Percentiles rank a stretch among this genome's conserved stretches.
Evolutionary conservation across 1,140 invertebrate species (phyloP).

Genomic region (Ceratina australensis): DNA sequence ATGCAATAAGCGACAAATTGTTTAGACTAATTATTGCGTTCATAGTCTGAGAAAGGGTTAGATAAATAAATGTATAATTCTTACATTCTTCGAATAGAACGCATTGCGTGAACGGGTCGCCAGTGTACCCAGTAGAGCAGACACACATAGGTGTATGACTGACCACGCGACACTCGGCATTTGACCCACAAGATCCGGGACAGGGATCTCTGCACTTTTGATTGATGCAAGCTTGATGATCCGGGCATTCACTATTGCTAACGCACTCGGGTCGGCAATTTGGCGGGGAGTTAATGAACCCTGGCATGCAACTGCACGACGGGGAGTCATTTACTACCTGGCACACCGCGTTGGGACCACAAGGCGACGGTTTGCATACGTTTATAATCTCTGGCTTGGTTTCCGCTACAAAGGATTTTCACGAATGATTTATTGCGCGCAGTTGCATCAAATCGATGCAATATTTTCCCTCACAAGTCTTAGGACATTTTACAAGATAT

Average conservation of each 20-base stretch:
- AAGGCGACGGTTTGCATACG: conserved; percentile 81
- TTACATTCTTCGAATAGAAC: conserved; percentile 67
- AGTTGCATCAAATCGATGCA: not conserved
- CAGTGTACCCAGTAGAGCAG: conserved; percentile 81
- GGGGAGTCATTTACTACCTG: conserved; percentile 81
- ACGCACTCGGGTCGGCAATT: conserved; percentile 83
- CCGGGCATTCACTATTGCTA: conserved; percentile 83
- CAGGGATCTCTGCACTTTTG: conserved; percentile 87
- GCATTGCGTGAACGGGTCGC: conserved; percentile 82
- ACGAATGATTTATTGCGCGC: not conserved
- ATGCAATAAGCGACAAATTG: too few relatives aligned
- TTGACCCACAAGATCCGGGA: conserved; percentile 82
- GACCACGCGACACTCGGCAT: conserved; percentile 83
- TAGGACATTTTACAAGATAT: too few relatives aligned
- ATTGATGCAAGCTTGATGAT: conserved; percentile 84
- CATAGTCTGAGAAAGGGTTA: not conserved
- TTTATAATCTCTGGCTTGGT: conserved; percentile 39
- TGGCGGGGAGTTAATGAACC: conserved; percentile 82
- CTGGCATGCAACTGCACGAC: conserved; percentile 83
- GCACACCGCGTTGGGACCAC: conserved; percentile 86
- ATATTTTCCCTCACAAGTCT: too few relatives aligned
- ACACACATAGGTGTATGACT: conserved; percentile 84
- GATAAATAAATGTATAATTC: conserved; percentile 68
- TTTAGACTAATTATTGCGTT: not conserved
- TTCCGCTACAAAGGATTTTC: conserved; percentile 55